Conservation (phyloP, 2,113 vertebrate genomes). For the Microtus oregoni region DNA sequence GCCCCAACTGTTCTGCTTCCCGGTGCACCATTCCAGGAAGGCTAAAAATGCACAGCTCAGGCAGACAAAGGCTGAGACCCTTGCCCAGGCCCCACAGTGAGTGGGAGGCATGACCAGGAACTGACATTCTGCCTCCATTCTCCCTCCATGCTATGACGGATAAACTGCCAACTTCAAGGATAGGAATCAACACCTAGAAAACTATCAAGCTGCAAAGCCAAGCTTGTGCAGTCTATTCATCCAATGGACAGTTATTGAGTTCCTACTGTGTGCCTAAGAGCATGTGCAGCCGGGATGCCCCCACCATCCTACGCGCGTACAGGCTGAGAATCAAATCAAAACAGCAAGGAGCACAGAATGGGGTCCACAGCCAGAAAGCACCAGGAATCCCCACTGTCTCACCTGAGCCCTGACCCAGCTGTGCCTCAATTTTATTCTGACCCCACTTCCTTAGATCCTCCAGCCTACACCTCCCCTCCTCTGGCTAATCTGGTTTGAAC, state of each 20-base stretch:
- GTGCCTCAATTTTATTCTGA: neutral
- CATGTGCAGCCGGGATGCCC: no score
- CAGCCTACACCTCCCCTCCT: neutral
- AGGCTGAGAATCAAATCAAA: neutral
- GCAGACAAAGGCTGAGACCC: neutral
- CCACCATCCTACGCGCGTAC: accelerated
- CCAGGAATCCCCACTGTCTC: neutral
- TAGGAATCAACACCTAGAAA: neutral
- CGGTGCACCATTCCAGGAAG: accelerated
- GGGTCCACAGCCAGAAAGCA: constrained; percentile 1
- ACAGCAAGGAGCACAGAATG: neutral
- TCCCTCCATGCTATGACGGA: neutral
- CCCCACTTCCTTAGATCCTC: neutral
- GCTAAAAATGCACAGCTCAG: no score
- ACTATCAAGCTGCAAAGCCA: neutral
- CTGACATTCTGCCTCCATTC: neutral
- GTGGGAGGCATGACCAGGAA: neutral
- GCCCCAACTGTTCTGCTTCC: neutral
- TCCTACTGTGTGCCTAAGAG: neutral
- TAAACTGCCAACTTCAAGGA: neutral
- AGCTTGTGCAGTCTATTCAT: neutral
- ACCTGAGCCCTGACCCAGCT: neutral
- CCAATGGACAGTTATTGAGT: neutral
- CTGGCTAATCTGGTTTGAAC: neutral
- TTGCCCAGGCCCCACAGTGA: neutral